Evolutionary conservation across 2,888 invertebrate species (phyloP).

Genomic region (Rhorus exstirpatorius): DNA sequence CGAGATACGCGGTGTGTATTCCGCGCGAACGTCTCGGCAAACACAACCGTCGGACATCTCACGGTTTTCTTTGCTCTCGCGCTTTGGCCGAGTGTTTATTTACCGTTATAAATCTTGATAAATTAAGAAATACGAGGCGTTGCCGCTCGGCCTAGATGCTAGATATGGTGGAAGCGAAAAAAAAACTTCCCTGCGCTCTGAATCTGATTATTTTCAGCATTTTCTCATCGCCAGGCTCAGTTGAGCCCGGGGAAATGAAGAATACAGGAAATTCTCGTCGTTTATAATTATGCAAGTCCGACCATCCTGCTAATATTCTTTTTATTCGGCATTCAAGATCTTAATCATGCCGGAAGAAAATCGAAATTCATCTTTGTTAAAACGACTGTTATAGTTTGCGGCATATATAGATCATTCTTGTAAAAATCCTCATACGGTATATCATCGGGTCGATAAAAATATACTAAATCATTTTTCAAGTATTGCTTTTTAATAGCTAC

Average conservation of each 20-base stretch:
- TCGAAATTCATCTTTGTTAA: neutral
- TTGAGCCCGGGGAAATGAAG: neutral
- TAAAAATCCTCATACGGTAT: no score
- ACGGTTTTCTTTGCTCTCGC: slow-evolving; percentile 1
- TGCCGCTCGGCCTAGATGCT: neutral
- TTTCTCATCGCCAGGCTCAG: neutral
- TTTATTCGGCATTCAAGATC: neutral
- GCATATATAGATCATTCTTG: neutral
- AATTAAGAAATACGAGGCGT: slow-evolving; percentile 66
- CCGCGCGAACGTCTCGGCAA: slow-evolving; percentile 4
- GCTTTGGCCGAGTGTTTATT: slow-evolving; percentile 55
- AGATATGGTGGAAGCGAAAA: neutral
- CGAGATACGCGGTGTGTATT: slow-evolving; percentile 21
- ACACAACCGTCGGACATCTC: neutral
- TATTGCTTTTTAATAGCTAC: no score
- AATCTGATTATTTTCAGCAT: neutral
- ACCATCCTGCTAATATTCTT: neutral
- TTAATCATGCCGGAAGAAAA: neutral
- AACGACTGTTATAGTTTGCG: neutral
- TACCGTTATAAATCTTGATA: slow-evolving; percentile 67
- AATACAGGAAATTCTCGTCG: neutral
- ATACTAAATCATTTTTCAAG: neutral
- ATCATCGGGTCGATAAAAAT: neutral
- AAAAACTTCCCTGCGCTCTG: slow-evolving; percentile 8
- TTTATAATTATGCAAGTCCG: neutral